phyloP scores from a whole-genome alignment of 2,797 vertebrate genomes.

The Halcyon badia region DNA sequence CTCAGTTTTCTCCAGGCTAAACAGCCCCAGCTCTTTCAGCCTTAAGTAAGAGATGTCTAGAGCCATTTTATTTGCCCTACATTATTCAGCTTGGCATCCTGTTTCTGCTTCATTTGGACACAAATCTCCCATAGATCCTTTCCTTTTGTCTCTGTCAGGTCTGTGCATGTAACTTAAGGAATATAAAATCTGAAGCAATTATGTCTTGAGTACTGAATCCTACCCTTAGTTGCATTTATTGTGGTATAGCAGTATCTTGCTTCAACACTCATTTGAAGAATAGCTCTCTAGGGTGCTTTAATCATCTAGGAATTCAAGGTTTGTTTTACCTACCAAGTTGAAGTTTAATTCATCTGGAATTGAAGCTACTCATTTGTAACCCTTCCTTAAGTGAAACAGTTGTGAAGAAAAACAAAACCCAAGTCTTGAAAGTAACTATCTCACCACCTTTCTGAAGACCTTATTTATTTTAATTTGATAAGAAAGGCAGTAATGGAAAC shows the following conservation, averaged over 20 bases:
- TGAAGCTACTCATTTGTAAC: not conserved
- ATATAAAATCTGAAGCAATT: constrained; percentile 21
- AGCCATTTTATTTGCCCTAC: not conserved
- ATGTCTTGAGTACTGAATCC: not conserved
- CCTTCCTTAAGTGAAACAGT: not conserved
- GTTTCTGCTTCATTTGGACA: not conserved
- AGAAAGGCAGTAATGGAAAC: not conserved
- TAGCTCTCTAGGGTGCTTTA: not conserved
- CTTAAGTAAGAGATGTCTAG: not conserved
- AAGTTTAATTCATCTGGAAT: not conserved
- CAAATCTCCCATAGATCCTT: not conserved
- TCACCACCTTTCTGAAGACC: not conserved
- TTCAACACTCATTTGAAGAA: constrained; percentile 23
- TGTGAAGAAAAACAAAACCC: not conserved
- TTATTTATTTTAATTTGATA: not conserved
- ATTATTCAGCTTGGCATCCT: not conserved
- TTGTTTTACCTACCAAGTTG: not conserved
- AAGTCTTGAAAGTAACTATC: not conserved
- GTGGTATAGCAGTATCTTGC: not conserved
- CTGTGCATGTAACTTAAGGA: not conserved
- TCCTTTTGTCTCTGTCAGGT: not conserved
- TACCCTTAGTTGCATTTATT: not conserved
- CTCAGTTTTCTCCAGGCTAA: not conserved
- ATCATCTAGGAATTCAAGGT: constrained; percentile 7
- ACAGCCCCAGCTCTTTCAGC: not conserved